These are phyloP conservation scores for Hydrophis major DNA, from an alignment of 2,797 vertebrate species.

Conservation along the genomic window DNA sequence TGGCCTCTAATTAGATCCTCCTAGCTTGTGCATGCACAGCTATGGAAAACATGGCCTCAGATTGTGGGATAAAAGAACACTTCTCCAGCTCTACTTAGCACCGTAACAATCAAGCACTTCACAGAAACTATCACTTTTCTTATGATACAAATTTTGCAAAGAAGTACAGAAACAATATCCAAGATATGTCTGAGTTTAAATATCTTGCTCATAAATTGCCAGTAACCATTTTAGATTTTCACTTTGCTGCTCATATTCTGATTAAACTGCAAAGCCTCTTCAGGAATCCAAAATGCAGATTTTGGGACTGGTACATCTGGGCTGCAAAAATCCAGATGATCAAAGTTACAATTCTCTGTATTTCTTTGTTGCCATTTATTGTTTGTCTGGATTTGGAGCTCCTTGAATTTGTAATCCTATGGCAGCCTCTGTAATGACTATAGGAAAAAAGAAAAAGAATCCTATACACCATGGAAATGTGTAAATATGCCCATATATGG, in stretches of 20 bases:
- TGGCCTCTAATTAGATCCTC: not conserved
- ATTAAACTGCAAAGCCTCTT: not conserved
- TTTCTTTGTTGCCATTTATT: not conserved
- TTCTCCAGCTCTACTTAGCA: not conserved
- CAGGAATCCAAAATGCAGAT: fast-evolving
- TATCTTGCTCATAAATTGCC: not conserved
- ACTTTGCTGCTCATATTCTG: constrained; percentile 1
- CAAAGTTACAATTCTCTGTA: not conserved
- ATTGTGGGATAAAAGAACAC: not conserved
- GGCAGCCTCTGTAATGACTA: not conserved
- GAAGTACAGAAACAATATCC: not conserved
- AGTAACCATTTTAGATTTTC: constrained; percentile 6
- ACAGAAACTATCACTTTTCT: not conserved
- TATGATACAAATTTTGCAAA: not conserved
- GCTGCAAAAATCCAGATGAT: not conserved
- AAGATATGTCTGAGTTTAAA: not conserved
- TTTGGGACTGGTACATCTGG: not conserved
- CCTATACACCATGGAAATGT: not conserved
- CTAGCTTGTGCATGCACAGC: not conserved
- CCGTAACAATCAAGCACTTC: not conserved
- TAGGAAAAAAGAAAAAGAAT: not conserved
- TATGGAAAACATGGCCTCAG: not conserved
- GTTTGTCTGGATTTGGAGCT: not conserved
- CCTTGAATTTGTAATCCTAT: not conserved
- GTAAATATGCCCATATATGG: constrained; percentile 9